These are phyloP conservation scores for Diacarnus erythraeanus DNA, from an alignment of 37 sponge, comb jelly and placozoan species.

Conservation along the genomic window DNA sequence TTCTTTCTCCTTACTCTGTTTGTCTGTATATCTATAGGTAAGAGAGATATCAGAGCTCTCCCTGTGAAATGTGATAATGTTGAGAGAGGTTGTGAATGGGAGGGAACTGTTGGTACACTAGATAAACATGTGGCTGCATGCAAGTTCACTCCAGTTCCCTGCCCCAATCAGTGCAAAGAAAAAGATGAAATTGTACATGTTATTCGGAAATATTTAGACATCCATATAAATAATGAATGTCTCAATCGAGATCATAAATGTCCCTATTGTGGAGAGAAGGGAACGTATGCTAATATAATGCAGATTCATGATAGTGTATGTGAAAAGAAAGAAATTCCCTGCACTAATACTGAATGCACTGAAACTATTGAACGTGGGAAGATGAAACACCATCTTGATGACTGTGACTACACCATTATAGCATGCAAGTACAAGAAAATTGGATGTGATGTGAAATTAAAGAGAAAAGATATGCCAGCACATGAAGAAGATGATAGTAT, in stretches of 20 bases:
- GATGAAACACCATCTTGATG: neutral
- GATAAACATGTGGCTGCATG: slow-evolving; percentile 22
- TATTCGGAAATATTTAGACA: slow-evolving; percentile 7
- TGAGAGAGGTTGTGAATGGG: slow-evolving; percentile 27
- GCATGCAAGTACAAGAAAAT: slow-evolving; percentile 24
- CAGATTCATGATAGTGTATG: slow-evolving; percentile 14
- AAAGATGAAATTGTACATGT: neutral
- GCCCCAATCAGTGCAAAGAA: slow-evolving; percentile 14
- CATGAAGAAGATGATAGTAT: slow-evolving; percentile 18
- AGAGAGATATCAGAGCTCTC: neutral
- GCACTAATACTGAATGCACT: slow-evolving; percentile 18
- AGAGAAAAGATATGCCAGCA: neutral
- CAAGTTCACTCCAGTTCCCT: slow-evolving; percentile 2
- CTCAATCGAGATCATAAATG: slow-evolving; percentile 26
- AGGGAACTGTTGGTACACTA: slow-evolving; percentile 16
- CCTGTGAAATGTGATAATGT: slow-evolving; percentile 13
- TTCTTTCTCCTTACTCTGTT: too few relatives aligned
- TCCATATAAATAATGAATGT: slow-evolving; percentile 12
- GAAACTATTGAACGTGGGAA: neutral
- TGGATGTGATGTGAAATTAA: slow-evolving; percentile 8
- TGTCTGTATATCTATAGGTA: too few relatives aligned
- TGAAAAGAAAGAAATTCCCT: slow-evolving; percentile 8
- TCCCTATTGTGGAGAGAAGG: slow-evolving; percentile 17
- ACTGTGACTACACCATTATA: slow-evolving; percentile 1
- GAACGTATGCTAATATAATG: slow-evolving; percentile 11